Evolutionary conservation across 2,113 vertebrate genomes (phyloP).

Genomic region (Cynoglossus semilaevis): DNA sequence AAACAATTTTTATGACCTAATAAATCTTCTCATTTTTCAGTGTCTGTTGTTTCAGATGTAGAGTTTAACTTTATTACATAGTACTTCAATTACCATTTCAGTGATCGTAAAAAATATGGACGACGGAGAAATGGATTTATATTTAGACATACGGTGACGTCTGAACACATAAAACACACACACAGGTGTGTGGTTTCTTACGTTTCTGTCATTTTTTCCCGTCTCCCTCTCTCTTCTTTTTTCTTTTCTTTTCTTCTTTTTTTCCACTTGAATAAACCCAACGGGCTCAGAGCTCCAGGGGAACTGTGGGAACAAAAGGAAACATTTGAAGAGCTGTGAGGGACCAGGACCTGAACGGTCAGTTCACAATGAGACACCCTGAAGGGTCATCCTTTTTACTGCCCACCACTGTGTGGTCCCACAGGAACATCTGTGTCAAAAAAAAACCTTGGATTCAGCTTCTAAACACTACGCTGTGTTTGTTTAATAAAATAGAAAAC

Average conservation of each 20-base stretch:
- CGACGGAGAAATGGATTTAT: too few species aligned
- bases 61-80: too few species aligned
- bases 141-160: too few species aligned
- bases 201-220: background rate
- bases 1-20: too few species aligned
- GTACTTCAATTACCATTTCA: too few species aligned
- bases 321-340: slow-evolving; percentile 12
- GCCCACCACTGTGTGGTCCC: background rate
- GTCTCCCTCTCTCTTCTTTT: background rate
- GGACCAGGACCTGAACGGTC: background rate
- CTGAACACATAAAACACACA: too few species aligned
- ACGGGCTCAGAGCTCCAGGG: slow-evolving; percentile 13
- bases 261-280: background rate
- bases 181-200: too few species aligned
- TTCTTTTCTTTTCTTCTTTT: background rate
- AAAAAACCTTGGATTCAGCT: background rate
- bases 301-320: slow-evolving; percentile 19
- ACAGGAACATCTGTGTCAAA: slow-evolving; percentile 4
- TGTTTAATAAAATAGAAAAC: too few species aligned
- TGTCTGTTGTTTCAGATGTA: too few species aligned
- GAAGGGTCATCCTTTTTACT: slow-evolving; percentile 1
- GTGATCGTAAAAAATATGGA: too few species aligned
- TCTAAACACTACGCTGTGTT: background rate
- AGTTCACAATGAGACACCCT: slow-evolving; percentile 1
- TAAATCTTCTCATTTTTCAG: too few species aligned